Conservation (phyloP, 2,888 invertebrate species). For the Lepidochitona cinerea region DNA sequence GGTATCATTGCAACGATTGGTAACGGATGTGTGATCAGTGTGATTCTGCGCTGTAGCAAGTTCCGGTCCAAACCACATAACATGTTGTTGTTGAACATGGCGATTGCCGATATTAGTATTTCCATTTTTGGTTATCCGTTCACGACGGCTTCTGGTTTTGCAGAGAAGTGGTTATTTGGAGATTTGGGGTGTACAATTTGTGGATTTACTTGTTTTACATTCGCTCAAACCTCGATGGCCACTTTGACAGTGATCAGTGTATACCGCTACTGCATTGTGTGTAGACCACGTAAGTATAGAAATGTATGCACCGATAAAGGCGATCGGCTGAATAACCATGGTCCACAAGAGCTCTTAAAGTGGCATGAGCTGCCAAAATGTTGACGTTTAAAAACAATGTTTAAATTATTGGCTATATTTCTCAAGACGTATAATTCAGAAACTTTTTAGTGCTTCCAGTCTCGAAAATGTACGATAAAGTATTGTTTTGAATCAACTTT, state of each 20-base stretch:
- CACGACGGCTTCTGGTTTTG: slow-evolving; percentile 10
- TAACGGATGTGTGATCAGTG: slow-evolving; percentile 16
- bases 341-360: no score
- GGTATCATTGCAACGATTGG: slow-evolving; percentile 20
- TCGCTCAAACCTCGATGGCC: slow-evolving; percentile 12
- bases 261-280: slow-evolving; percentile 18
- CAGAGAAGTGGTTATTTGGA: slow-evolving; percentile 19
- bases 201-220: slow-evolving; percentile 16
- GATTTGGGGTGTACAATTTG: slow-evolving; percentile 12
- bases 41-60: slow-evolving; percentile 7
- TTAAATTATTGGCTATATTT: no score
- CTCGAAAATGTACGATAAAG: no score
- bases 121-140: slow-evolving; percentile 22
- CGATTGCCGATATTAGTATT: slow-evolving; percentile 19
- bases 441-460: no score
- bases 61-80: slow-evolving; percentile 7
- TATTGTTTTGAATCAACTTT: no score
- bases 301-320: no score
- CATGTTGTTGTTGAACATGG: slow-evolving; percentile 23
- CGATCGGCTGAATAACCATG: no score
- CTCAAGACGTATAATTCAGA: no score
- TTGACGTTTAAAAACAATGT: no score
- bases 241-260: slow-evolving; percentile 15
- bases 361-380: no score
- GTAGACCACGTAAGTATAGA: slow-evolving; percentile 17